Evolutionary conservation across 2,888 invertebrate species (phyloP).

Genomic region (Pyrrhia umbra): DNA sequence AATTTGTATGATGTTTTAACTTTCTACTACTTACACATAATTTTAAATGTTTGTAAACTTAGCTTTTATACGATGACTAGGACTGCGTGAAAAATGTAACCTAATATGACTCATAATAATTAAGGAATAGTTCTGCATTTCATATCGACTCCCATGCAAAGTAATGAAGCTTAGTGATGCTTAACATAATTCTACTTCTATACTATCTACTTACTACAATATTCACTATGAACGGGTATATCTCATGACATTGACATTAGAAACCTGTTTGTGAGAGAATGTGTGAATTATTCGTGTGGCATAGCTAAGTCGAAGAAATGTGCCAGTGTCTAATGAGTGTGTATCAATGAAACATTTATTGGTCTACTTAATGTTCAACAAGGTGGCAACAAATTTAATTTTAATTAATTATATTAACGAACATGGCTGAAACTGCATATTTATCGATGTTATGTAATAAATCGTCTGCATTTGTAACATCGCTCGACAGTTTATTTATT

Average conservation of each 20-base stretch:
- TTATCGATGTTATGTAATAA: conserved; percentile 33
- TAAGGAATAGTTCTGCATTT: conserved; percentile 26
- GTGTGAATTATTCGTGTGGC: conserved; percentile 22
- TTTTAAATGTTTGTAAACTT: conserved; percentile 41
- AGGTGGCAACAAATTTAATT: conserved; percentile 18
- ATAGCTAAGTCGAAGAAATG: background rate
- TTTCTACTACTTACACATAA: conserved; percentile 25
- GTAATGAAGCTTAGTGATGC: background rate
- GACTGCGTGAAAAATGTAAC: conserved; percentile 25
- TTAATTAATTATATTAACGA: conserved; percentile 15
- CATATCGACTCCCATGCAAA: conserved; percentile 6
- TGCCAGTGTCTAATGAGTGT: conserved; percentile 12
- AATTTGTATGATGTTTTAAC: conserved; percentile 12
- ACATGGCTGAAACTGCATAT: conserved; percentile 29
- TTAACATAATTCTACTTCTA: conserved; percentile 13
- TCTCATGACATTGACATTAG: conserved; percentile 41
- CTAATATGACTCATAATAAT: conserved; percentile 2
- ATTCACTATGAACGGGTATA: conserved; percentile 15
- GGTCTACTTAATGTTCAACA: conserved; percentile 32
- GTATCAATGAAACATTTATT: conserved; percentile 18
- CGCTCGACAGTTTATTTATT: conserved; percentile 16
- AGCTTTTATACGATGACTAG: conserved; percentile 51
- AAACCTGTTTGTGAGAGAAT: conserved; percentile 44
- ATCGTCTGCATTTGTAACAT: conserved; percentile 10
- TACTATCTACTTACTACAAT: background rate